These are phyloP conservation scores for Julus scandinavius DNA, from an alignment of 2,888 invertebrate species.

Conservation along the genomic window DNA sequence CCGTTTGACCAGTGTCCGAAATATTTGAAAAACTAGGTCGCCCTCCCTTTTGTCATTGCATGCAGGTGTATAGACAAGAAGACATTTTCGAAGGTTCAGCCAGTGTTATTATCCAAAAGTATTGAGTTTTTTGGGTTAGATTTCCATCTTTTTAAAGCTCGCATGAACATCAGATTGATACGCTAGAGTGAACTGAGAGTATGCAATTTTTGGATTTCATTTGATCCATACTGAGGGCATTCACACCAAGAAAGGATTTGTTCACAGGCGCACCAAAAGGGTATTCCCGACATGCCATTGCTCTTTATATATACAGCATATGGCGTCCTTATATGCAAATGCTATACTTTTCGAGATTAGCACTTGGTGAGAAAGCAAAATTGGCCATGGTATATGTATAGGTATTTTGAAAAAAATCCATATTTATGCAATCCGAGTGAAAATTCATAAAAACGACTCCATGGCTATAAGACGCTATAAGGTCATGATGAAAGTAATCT, in stretches of 20 bases:
- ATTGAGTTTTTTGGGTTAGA: neutral
- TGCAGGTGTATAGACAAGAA: neutral
- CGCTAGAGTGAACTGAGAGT: neutral
- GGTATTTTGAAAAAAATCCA: neutral
- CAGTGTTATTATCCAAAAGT: neutral
- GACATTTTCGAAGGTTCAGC: neutral
- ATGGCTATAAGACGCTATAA: no score
- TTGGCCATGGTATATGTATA: no score
- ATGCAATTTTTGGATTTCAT: neutral
- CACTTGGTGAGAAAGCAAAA: no score
- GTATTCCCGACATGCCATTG: constrained; percentile 22
- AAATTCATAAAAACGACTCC: no score
- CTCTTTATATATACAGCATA: neutral
- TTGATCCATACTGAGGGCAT: constrained; percentile 4
- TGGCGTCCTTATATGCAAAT: neutral
- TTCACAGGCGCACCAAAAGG: constrained; percentile 31
- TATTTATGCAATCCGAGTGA: no score
- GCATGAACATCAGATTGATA: neutral
- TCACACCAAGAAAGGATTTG: constrained; percentile 1
- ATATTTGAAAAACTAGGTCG: neutral
- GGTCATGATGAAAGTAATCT: no score
- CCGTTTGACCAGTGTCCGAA: constrained; percentile 37
- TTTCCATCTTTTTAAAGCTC: neutral
- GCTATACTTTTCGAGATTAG: neutral
- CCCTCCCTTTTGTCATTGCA: neutral